Evolutionary conservation across 2,888 invertebrate species (phyloP).

Genomic region (Cephus rjabovi): DNA sequence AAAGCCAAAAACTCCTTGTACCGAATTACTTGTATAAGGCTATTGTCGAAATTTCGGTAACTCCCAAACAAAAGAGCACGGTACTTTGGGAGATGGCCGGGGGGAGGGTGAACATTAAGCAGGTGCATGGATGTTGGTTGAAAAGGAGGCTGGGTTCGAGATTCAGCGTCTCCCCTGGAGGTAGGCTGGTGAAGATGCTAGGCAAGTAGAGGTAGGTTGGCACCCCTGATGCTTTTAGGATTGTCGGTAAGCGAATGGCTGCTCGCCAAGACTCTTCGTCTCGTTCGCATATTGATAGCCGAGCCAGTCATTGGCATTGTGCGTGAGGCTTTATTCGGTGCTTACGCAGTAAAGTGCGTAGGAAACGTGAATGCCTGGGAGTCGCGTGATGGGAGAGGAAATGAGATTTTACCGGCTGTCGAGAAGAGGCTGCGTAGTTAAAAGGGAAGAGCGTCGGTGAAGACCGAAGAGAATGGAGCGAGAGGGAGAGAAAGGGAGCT

Average conservation of each 20-base stretch:
- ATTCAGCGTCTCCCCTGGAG: not conserved
- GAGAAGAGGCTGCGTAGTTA: not conserved
- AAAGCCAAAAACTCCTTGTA: not conserved
- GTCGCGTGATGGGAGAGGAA: not conserved
- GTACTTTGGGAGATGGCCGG: not conserved
- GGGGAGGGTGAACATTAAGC: too few species aligned
- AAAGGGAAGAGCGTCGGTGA: not conserved
- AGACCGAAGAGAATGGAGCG: not conserved
- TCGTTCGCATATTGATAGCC: not conserved
- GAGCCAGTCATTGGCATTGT: not conserved
- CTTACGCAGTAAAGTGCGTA: not conserved
- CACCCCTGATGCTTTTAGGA: not conserved
- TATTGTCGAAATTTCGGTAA: not conserved
- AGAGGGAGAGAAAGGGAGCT: not conserved
- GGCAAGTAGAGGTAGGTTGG: not conserved
- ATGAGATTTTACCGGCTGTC: not conserved
- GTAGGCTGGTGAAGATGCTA: not conserved
- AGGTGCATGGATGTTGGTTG: too few species aligned
- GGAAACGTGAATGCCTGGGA: not conserved
- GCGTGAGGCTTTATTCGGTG: not conserved
- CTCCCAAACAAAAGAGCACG: not conserved
- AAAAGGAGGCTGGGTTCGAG: not conserved
- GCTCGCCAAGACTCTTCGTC: not conserved
- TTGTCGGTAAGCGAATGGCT: not conserved
- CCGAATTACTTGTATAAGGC: not conserved